A percentile compares a stretch with the other conserved stretches of the same genome.
Evolutionary conservation across 2,888 invertebrate species (phyloP).

Genomic region (Ditula angustiorana): DNA sequence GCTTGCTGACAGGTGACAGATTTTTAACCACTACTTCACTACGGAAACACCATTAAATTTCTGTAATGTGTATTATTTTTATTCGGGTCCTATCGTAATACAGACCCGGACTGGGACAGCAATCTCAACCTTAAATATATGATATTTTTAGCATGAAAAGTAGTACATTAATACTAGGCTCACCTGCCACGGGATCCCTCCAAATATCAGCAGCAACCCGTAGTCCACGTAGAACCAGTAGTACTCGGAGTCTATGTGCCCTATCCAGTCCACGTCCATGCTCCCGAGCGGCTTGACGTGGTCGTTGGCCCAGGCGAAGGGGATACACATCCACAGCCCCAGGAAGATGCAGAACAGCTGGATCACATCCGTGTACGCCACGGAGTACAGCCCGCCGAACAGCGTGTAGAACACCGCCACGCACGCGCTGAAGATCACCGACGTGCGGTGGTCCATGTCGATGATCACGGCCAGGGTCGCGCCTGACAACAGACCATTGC

Average conservation of each 20-base stretch:
- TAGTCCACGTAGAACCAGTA: conserved; percentile 95
- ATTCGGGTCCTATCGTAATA: too few species aligned
- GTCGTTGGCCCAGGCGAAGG: conserved; percentile 96
- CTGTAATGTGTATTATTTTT: too few species aligned
- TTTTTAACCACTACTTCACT: too few species aligned
- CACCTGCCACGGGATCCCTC: conserved; percentile 99
- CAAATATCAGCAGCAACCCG: conserved; percentile 95
- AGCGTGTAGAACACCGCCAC: conserved; percentile 99
- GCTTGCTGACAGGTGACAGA: too few species aligned
- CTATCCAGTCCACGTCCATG: conserved; percentile 96
- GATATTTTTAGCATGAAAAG: not conserved
- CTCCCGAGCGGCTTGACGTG: conserved; percentile 93
- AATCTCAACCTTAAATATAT: too few species aligned
- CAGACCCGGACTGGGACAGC: too few species aligned
- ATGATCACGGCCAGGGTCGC: conserved; percentile 98
- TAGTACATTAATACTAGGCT: conserved; percentile 40
- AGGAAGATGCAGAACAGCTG: conserved; percentile 99
- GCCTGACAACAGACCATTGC: conserved; percentile 80
- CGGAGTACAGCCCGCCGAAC: conserved; percentile 98
- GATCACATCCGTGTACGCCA: conserved; percentile 99
- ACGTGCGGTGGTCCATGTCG: conserved; percentile 96
- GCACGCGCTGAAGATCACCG: conserved; percentile 97
- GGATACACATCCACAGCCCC: conserved; percentile 99
- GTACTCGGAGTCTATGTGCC: conserved; percentile 89
- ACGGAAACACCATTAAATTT: too few species aligned